Conservation (phyloP, 2,113 vertebrate genomes). For the Arothron firmamentum region DNA sequence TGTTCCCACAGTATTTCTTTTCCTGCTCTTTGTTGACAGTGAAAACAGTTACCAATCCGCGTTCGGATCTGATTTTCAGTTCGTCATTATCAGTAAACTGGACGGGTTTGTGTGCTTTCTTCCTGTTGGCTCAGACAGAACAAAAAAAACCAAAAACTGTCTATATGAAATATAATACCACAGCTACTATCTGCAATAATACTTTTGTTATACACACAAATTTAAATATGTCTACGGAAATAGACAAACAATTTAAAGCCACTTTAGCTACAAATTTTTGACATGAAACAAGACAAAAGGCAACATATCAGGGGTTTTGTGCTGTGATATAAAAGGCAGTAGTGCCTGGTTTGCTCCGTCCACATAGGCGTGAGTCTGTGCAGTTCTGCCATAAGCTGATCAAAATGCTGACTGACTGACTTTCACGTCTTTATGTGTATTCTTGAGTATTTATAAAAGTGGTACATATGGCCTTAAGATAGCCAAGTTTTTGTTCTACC, state of each 20-base stretch:
- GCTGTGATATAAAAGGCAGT: conserved; percentile 32
- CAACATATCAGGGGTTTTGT: conserved; percentile 37
- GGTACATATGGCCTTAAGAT: conserved; percentile 3
- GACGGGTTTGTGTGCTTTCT: conserved; percentile 34
- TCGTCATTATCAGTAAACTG: background rate
- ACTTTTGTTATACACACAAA: conserved; percentile 20
- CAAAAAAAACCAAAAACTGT: background rate
- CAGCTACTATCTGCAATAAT: conserved; percentile 15
- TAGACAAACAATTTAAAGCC: conserved; percentile 52
- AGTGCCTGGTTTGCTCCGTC: conserved; percentile 26
- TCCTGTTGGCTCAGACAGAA: conserved; percentile 26
- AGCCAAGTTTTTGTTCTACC: conserved; percentile 23
- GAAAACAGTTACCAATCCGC: too few species aligned
- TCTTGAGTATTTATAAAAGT: background rate
- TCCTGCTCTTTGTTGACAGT: too few species aligned
- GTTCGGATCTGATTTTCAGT: conserved; percentile 11
- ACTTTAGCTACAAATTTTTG: conserved; percentile 23
- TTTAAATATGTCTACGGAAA: conserved; percentile 59
- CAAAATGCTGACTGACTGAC: too few species aligned
- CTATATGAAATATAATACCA: conserved; percentile 12
- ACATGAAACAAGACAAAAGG: conserved; percentile 38
- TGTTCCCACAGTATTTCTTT: background rate
- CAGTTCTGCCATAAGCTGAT: conserved; percentile 1
- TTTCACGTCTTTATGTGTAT: background rate
- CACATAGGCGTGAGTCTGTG: background rate